A percentile compares a stretch with the other conserved stretches of the same genome.
phyloP scores from a whole-genome alignment of 1,140 invertebrate species.

The Panagrolaimus sp. region DNA sequence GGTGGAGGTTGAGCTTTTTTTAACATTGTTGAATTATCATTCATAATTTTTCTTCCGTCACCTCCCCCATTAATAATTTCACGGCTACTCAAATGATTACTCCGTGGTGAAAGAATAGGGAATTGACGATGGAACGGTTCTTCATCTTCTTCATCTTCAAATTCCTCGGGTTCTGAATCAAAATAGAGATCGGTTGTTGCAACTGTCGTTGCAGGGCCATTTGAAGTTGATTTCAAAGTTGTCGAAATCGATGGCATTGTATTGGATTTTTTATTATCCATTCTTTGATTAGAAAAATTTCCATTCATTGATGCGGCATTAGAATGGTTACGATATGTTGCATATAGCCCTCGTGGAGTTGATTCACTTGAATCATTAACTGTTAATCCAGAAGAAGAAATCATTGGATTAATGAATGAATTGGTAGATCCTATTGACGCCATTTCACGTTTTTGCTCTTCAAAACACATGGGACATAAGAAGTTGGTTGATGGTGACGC shows the following conservation, averaged over 20 bases:
- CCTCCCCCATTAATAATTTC: background rate
- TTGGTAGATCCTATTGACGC: constrained; percentile 20
- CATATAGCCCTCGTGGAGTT: constrained; percentile 4
- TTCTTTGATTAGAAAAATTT: background rate
- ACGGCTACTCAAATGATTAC: background rate
- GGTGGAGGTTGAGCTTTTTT: background rate
- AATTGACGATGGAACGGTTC: too few relatives aligned
- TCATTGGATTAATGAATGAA: background rate
- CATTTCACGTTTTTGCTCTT: constrained; percentile 43
- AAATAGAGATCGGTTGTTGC: constrained; percentile 4
- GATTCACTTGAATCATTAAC: background rate
- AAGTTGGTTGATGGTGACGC: constrained; percentile 46
- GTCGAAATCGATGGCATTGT: constrained; percentile 9
- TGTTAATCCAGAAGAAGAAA: too few relatives aligned
- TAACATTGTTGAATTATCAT: too few relatives aligned
- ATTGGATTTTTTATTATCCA: background rate
- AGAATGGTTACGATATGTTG: background rate
- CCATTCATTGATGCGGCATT: background rate
- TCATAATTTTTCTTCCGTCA: too few relatives aligned
- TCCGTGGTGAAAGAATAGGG: background rate
- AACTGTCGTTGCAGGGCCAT: background rate
- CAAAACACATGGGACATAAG: constrained; percentile 41
- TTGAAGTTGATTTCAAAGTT: background rate
- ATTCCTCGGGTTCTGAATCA: background rate
- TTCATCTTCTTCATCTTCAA: constrained; percentile 2